Percentiles rank a stretch among this genome's conserved stretches.
phyloP scores from a whole-genome alignment of 2,797 vertebrate species.

The Pangasius djambal region DNA sequence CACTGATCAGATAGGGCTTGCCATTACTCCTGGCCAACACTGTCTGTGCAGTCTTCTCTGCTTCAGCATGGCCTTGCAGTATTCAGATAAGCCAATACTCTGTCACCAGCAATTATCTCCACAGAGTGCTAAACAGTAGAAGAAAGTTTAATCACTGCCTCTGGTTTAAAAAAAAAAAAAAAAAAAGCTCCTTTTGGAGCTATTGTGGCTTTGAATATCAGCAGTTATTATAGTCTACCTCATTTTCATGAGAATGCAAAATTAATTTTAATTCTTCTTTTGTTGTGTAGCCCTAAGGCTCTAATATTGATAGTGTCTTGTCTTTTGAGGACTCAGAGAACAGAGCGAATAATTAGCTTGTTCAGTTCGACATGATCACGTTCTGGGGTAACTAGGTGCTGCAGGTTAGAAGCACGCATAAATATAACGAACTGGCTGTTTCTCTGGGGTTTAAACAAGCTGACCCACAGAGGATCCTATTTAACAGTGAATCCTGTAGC shows the following conservation, averaged over 20 bases:
- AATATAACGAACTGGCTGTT: not conserved
- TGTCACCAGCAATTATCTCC: constrained; percentile 53
- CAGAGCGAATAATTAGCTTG: constrained; percentile 13
- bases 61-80: constrained; percentile 38
- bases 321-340: constrained; percentile 24
- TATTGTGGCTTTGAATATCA: constrained; percentile 35
- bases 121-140: constrained; percentile 41
- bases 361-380: constrained; percentile 8
- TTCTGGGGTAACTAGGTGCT: not conserved
- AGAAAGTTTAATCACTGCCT: constrained; percentile 56
- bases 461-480: not conserved
- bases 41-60: constrained; percentile 28
- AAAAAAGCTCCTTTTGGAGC: constrained; percentile 41
- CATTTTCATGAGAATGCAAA: constrained; percentile 39
- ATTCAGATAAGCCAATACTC: constrained; percentile 50
- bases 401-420: not conserved
- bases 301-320: constrained; percentile 33
- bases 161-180: constrained; percentile 36
- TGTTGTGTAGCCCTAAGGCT: constrained; percentile 12
- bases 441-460: not conserved
- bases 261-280: constrained; percentile 40
- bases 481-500: not conserved
- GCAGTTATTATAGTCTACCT: constrained; percentile 44
- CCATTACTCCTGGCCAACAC: constrained; percentile 43
- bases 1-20: constrained; percentile 28